Base-by-base conservation (phyloP, 2,797 vertebrate genomes). In the Moxostoma hubbsi region DNA sequence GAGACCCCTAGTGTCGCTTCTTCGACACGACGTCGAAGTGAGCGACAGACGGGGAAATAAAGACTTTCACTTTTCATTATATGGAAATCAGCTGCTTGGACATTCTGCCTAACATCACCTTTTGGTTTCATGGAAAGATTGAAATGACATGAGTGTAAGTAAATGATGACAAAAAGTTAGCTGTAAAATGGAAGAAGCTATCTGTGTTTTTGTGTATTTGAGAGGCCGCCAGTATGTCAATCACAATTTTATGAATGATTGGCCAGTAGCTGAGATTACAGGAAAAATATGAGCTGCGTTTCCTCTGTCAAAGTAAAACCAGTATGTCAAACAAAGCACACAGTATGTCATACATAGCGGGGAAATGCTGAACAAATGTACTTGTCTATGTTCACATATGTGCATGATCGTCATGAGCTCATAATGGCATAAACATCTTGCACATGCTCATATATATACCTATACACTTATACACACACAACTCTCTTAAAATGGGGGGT, bases 291-390 rank as follows among this genome's bases (percentile, higher is more conserved):
- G 43, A 59, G 16, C 51, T 74, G 67, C 58, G 9, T 46, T 77
- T 81, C 81, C 46, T 55, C 45, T 61, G 51, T 71, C 81, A 84
- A 36, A 36, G 72, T 81, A 83, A 89, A 89, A 88, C 88, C 86
- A 69, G 58, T 46, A 77, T 73, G 79, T 68, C 79, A 77, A n/a
- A 88, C 88, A 74, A 83, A 69, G 24, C 79, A 51, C 83, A 73
- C 86, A 69, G 58, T 46, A 77, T 73, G 79, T 68, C 79, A 77
- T 79, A 63, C 9, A 13, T 69, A 64, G 16, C 83, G 76, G 77
- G 86, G 86, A 92, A 88, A 89, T 73, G 55, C 81, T 84, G 64
- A 79, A 81, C 77, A 84, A 4, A 78, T 80, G 86, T 83, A 80
- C 65, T 79, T 81, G 36, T 63, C 24, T 59, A 6, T 68, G 77